These are phyloP conservation scores for Malaclemys terrapin DNA, from an alignment of 2,113 vertebrate genomes.

Conservation along the genomic window DNA sequence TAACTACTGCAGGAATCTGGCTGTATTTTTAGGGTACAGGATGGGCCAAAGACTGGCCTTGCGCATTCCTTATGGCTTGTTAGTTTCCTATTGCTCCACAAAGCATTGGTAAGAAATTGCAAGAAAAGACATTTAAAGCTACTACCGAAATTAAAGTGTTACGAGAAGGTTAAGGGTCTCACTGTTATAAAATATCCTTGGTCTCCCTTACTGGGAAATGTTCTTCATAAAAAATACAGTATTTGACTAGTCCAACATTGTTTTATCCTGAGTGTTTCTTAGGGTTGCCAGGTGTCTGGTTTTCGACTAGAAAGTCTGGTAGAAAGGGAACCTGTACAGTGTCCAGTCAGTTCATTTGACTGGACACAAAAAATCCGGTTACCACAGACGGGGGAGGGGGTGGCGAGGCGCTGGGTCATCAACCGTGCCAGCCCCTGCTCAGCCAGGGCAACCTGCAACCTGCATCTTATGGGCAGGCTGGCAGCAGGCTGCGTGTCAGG, in stretches of 20 bases:
- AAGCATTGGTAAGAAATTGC: constrained; percentile 12
- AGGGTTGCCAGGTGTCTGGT: too few relatives aligned
- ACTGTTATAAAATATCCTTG: neutral
- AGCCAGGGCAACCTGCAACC: too few relatives aligned
- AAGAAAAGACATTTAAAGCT: neutral
- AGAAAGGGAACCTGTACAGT: too few relatives aligned
- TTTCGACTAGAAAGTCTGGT: too few relatives aligned
- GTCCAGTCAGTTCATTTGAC: too few relatives aligned
- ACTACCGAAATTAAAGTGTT: neutral
- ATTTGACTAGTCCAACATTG: neutral
- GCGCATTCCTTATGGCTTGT: constrained; percentile 21
- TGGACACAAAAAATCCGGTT: too few relatives aligned
- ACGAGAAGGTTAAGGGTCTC: neutral
- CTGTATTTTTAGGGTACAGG: constrained; percentile 79
- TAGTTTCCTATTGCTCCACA: constrained; percentile 71
- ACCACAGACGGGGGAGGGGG: too few relatives aligned
- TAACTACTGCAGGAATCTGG: constrained; percentile 68
- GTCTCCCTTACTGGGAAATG: neutral
- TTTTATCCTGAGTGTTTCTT: neutral
- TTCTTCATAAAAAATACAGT: neutral
- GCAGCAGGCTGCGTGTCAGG: too few relatives aligned
- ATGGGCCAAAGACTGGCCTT: constrained; percentile 61
- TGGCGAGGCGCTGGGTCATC: too few relatives aligned
- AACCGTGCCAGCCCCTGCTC: too few relatives aligned
- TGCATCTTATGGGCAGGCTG: too few relatives aligned